Conservation (phyloP, 1,140 invertebrate species). For the Polypedilum pembai region DNA sequence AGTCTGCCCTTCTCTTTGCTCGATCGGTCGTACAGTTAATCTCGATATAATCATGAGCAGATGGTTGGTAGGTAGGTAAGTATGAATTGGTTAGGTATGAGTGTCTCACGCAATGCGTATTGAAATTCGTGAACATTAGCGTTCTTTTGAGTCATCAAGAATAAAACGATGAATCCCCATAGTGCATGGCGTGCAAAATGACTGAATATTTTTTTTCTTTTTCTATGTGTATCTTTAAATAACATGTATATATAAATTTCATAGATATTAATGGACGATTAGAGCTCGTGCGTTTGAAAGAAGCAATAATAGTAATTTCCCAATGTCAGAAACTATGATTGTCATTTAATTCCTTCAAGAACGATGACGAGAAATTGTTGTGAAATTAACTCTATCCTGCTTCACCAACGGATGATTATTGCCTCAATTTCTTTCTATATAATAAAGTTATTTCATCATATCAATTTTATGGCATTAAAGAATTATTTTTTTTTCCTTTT, state of each 20-base stretch:
- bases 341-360: neutral
- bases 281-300: neutral
- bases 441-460: slow-evolving; percentile 7
- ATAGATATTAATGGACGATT: slow-evolving; percentile 8
- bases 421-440: neutral
- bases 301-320: neutral
- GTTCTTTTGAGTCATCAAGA: neutral
- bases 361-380: neutral
- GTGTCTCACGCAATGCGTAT: neutral
- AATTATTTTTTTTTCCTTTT: neutral
- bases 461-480: slow-evolving; percentile 11
- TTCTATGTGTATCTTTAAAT: neutral
- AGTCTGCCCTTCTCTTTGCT: neutral
- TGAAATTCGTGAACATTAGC: neutral
- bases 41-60: slow-evolving; percentile 26
- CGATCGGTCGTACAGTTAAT: neutral
- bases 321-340: slow-evolving; percentile 12
- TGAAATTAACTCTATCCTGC: slow-evolving; percentile 8
- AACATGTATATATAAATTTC: neutral
- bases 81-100: no score
- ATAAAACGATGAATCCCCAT: slow-evolving; percentile 1
- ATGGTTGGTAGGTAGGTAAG: neutral
- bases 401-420: neutral
- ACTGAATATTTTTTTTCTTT: no score
- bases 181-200: neutral